Evolutionary conservation across 2,888 invertebrate genomes (phyloP).

Genomic region (Anoncus sp.): DNA sequence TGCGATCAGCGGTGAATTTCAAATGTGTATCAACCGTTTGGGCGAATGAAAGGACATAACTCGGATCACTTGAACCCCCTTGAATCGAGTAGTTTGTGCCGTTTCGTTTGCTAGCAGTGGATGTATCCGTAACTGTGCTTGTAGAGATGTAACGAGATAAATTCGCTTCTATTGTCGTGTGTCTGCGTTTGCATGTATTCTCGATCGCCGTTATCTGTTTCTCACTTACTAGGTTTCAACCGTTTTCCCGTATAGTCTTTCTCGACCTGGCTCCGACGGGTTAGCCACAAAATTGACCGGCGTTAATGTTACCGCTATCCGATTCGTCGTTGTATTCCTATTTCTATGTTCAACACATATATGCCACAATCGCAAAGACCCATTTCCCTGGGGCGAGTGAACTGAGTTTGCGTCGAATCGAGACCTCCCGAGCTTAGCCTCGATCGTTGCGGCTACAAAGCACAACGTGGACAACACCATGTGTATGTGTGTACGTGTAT

Average conservation of each 20-base stretch:
- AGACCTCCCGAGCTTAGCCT: slow-evolving; percentile 20
- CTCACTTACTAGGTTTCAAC: neutral
- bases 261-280: slow-evolving; percentile 12
- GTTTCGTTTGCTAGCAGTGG: neutral
- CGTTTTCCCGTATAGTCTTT: slow-evolving; percentile 1
- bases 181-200: neutral
- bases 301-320: slow-evolving; percentile 40
- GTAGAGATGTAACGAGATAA: neutral
- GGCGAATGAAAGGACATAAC: neutral
- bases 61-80: neutral
- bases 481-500: neutral
- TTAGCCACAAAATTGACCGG: slow-evolving; percentile 53
- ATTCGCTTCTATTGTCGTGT: neutral
- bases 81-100: neutral
- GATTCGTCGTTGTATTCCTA: slow-evolving; percentile 34
- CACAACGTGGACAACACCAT: slow-evolving; percentile 6
- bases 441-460: slow-evolving; percentile 12
- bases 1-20: slow-evolving; percentile 26
- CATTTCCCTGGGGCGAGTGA: neutral
- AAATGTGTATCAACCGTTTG: slow-evolving; percentile 2
- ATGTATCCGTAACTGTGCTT: neutral
- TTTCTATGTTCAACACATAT: slow-evolving; percentile 14
- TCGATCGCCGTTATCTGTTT: slow-evolving; percentile 8
- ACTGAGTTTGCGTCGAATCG: slow-evolving; percentile 21
- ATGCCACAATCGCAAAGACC: slow-evolving; percentile 17